These are phyloP conservation scores for Zaprionus vittiger DNA, from an alignment of 1,140 invertebrate genomes.

Conservation along the genomic window DNA sequence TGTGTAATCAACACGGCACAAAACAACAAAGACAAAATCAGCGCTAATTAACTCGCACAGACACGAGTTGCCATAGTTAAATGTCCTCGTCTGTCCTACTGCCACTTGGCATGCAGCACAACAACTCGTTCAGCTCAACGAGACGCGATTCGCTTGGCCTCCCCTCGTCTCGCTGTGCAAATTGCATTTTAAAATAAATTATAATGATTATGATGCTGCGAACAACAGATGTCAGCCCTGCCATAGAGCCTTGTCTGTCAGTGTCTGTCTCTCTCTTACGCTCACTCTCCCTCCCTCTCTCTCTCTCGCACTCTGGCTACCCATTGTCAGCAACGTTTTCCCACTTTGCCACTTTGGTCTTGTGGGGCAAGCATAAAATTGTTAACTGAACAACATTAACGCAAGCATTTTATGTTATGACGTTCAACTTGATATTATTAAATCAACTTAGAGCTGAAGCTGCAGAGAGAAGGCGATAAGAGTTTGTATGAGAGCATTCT, in stretches of 20 bases:
- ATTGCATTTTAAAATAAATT: conserved; percentile 83
- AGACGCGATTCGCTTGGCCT: conserved; percentile 25
- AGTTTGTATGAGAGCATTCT: neutral
- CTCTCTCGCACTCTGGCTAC: conserved; percentile 1
- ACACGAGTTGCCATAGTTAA: conserved; percentile 30
- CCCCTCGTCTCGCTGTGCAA: conserved; percentile 56
- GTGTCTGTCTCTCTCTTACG: neutral
- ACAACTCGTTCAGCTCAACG: conserved; percentile 52
- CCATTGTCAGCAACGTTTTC: conserved; percentile 41
- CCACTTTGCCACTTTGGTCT: conserved; percentile 71
- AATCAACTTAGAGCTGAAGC: conserved; percentile 73
- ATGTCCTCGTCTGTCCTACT: conserved; percentile 44
- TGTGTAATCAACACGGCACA: conserved; percentile 48
- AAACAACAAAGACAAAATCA: conserved; percentile 71
- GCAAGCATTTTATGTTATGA: conserved; percentile 78
- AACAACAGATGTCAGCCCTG: conserved; percentile 75
- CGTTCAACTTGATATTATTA: conserved; percentile 79
- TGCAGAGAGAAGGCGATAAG: conserved; percentile 47
- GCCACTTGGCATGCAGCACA: conserved; percentile 64
- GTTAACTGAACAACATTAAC: conserved; percentile 80
- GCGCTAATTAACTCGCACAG: conserved; percentile 73
- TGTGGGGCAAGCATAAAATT: conserved; percentile 76
- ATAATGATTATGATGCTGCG: conserved; percentile 80
- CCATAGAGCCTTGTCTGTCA: conserved; percentile 44
- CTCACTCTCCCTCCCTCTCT: neutral